Base-by-base conservation (phyloP, 2,113 vertebrate species). In the Caranx ignobilis region DNA sequence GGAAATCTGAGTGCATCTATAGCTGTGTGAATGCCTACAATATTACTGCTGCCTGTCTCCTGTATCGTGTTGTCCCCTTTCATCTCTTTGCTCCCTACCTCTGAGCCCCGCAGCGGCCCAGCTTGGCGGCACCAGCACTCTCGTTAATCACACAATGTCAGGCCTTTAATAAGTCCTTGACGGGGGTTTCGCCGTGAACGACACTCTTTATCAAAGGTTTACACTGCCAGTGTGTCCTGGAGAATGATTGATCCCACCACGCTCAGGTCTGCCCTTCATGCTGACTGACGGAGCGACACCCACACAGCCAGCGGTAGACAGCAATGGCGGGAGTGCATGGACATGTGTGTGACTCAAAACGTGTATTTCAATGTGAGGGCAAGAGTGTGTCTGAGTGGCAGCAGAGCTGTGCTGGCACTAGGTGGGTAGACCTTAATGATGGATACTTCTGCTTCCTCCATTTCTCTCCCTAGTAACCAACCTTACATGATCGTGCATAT, bases 201-300 rank as follows among this genome's bases (percentile, higher is more conserved):
- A 93, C 84, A 91, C 89, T 91, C 92, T 94, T 94, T 93, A 95
- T 94, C 94, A 94, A 93, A 95, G 94, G 83, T 94, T 95, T 93
- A 93, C 91, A 82, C 87, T 90, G 90, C 80, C 88, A 78, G 67
- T 56, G 76, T 87, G 87, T 88, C 88, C 88, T 47, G 89, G 16
- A 59, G 78, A 60, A 79, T 94, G 94, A 95, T 89, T 93, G 93
- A 95, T 94, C 91, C 81, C 39, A 26, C 59, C 79, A 19, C 19
- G 72, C 77, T 85, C 67, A 11, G 61, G 62, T 85, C 72, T 91
- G 91, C 90, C 91, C 93, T 94, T 93, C 91, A 78, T 69, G 74
- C 82, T 78, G 84, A 86, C 84, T 84, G 87, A 81, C 77, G 21
- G 84, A 90, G 89, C 55, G 32, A 54, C 79, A 75, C 82, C 78